phyloP scores from a whole-genome alignment of 2,888 invertebrate species.

The Blera fallax region DNA sequence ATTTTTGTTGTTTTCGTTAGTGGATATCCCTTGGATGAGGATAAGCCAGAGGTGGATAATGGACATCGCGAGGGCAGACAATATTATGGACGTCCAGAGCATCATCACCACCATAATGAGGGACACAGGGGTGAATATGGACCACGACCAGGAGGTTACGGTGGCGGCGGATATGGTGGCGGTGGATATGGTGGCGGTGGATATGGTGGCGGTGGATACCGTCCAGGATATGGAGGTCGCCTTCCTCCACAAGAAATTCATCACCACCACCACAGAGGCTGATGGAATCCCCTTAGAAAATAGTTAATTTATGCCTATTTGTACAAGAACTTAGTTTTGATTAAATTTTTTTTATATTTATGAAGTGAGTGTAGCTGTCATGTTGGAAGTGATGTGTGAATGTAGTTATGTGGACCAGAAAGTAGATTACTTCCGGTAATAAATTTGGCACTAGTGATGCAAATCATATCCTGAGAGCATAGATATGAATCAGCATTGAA shows the following conservation, averaged over 20 bases:
- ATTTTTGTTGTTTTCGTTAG: not conserved
- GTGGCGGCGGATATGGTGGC: constrained; percentile 31
- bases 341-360: too few species aligned
- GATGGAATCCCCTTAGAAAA: too few species aligned
- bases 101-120: constrained; percentile 21
- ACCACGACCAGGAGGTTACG: constrained; percentile 8
- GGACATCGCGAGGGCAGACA: constrained; percentile 32
- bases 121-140: constrained; percentile 51
- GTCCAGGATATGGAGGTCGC: not conserved
- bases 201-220: constrained; percentile 38
- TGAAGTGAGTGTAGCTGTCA: too few species aligned
- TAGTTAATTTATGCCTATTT: too few species aligned
- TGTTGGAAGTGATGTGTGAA: too few species aligned
- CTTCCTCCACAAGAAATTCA: not conserved
- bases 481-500: too few species aligned
- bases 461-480: too few species aligned
- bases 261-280: not conserved
- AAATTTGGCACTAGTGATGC: too few species aligned
- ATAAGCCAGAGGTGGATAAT: not conserved
- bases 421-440: too few species aligned
- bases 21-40: constrained; percentile 29
- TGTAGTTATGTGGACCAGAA: too few species aligned
- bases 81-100: not conserved
- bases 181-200: constrained; percentile 30
- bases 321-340: too few species aligned